These are phyloP conservation scores for Conus betulinus DNA, from an alignment of 1,140 invertebrate genomes.

Conservation along the genomic window DNA sequence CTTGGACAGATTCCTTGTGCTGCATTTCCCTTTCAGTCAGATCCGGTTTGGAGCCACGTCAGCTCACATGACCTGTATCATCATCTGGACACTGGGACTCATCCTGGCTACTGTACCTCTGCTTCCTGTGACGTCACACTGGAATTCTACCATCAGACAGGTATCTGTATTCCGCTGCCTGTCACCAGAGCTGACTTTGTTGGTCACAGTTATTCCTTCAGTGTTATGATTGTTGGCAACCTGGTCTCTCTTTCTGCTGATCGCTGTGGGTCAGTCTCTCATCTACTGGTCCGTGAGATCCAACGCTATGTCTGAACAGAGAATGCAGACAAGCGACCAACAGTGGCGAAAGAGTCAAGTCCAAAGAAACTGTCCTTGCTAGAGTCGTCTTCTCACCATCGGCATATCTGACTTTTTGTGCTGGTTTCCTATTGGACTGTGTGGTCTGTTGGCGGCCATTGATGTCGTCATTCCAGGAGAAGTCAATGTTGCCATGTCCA, in stretches of 20 bases:
- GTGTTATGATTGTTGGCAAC: conserved; percentile 51
- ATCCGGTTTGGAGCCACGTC: conserved; percentile 37
- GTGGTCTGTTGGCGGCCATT: conserved; percentile 41
- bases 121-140: conserved; percentile 32
- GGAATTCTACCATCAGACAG: conserved; percentile 51
- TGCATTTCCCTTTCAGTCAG: conserved; percentile 60
- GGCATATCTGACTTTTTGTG: conserved; percentile 32
- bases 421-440: conserved; percentile 34
- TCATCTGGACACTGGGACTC: conserved; percentile 39
- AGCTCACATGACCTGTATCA: not conserved
- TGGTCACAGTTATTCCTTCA: conserved; percentile 49
- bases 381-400: conserved; percentile 40
- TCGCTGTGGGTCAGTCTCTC: conserved; percentile 45
- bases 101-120: conserved; percentile 36
- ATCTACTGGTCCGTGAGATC: conserved; percentile 44
- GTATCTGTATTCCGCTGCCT: conserved; percentile 51
- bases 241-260: conserved; percentile 46
- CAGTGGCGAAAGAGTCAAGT: not conserved
- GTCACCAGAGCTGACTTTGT: conserved; percentile 25
- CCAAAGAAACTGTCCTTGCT: conserved; percentile 41
- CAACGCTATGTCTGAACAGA: conserved; percentile 1
- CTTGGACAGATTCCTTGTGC: conserved; percentile 54
- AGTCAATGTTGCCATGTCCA: conserved; percentile 48
- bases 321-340: not conserved
- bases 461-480: conserved; percentile 46